These are phyloP conservation scores for Gymnocypris eckloni DNA, from an alignment of 2,797 vertebrate genomes.

Conservation along the genomic window DNA sequence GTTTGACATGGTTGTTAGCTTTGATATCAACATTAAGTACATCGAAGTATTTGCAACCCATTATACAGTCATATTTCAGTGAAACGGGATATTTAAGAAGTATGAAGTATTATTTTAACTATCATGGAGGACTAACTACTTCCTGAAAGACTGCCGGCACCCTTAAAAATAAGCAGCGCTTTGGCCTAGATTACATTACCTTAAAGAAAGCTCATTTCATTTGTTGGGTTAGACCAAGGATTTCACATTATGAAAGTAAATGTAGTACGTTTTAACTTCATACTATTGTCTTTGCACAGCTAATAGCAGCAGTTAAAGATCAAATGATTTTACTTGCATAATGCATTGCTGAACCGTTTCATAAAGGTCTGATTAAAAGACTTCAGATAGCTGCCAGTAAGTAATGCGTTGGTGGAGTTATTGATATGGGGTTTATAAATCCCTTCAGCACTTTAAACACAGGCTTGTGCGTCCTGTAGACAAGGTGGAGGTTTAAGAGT, in stretches of 20 bases:
- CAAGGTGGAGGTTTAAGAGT: background rate
- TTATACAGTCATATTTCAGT: background rate
- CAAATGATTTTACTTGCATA: background rate
- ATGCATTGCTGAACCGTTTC: slow-evolving; percentile 35
- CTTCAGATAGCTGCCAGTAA: background rate
- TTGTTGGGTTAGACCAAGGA: too few relatives aligned
- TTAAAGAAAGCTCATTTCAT: background rate
- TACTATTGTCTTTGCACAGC: background rate
- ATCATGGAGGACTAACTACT: background rate
- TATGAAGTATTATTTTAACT: background rate
- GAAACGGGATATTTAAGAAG: background rate
- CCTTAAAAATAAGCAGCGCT: background rate
- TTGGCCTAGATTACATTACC: background rate
- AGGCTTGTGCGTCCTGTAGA: background rate
- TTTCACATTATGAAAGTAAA: background rate
- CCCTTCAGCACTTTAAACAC: background rate
- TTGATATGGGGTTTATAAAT: slow-evolving; percentile 1
- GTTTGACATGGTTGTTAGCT: background rate
- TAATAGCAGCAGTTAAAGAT: background rate
- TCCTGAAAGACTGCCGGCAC: background rate
- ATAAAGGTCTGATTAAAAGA: slow-evolving; percentile 26
- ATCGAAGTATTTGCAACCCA: too few relatives aligned
- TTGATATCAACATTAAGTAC: background rate
- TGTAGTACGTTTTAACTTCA: background rate
- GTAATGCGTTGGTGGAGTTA: slow-evolving; percentile 20